A percentile compares a stretch with the other conserved stretches of the same genome.
These are phyloP conservation scores for Leucoptera coffeella DNA, from an alignment of 2,888 invertebrate genomes.

Conservation along the genomic window DNA sequence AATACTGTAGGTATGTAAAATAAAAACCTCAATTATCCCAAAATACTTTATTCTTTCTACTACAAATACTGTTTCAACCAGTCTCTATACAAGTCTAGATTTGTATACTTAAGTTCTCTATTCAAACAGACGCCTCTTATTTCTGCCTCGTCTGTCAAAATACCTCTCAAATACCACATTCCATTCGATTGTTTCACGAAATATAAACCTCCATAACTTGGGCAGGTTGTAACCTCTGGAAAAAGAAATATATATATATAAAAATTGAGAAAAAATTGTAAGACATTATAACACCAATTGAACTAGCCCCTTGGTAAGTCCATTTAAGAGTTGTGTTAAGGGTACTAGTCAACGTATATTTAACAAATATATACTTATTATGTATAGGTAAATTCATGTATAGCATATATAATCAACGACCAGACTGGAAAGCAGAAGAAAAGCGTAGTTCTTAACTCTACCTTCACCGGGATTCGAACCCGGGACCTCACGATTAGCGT, in stretches of 20 bases:
- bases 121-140: constrained; percentile 18
- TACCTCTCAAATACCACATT: constrained; percentile 20
- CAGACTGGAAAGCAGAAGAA: too few relatives aligned
- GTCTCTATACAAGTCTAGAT: constrained; percentile 10
- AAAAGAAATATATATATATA: too few relatives aligned
- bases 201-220: constrained; percentile 29
- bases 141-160: constrained; percentile 17
- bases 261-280: too few relatives aligned
- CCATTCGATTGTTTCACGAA: constrained; percentile 10
- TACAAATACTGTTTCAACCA: constrained; percentile 11
- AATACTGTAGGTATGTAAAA: background rate
- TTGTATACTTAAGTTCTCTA: constrained; percentile 20
- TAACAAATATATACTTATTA: too few relatives aligned
- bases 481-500: background rate
- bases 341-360: too few relatives aligned
- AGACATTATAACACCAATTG: too few relatives aligned
- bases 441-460: too few relatives aligned
- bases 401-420: too few relatives aligned
- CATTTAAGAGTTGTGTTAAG: too few relatives aligned
- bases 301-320: too few relatives aligned
- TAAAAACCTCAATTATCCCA: background rate
- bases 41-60: constrained; percentile 3
- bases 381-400: too few relatives aligned
- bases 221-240: constrained; percentile 27
- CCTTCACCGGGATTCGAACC: background rate